Conservation (phyloP, 2,113 vertebrate species). For the Corydoras sp. region DNA sequence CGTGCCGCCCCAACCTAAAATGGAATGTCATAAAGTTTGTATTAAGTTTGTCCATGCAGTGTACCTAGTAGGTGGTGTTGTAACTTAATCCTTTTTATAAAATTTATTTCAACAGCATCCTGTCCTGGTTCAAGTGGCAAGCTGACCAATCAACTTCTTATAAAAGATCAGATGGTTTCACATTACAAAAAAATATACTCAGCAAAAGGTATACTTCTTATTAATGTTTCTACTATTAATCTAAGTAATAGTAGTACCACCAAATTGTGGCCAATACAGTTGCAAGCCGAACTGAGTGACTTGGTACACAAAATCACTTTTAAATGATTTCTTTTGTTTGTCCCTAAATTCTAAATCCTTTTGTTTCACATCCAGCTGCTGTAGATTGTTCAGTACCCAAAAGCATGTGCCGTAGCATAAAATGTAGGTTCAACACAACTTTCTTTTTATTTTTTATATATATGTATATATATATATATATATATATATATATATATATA, state of each 20-base stretch:
- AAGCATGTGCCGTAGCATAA: slow-evolving; percentile 77
- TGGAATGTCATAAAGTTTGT: too few species aligned
- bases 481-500: neutral
- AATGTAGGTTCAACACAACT: slow-evolving; percentile 72
- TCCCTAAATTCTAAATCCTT: neutral
- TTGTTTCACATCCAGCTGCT: slow-evolving; percentile 68
- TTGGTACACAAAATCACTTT: too few species aligned
- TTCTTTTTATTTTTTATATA: too few species aligned
- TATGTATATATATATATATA: too few species aligned
- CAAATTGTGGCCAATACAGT: too few species aligned
- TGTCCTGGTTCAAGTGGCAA: slow-evolving; percentile 72
- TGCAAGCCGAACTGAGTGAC: too few species aligned
- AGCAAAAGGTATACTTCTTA: slow-evolving; percentile 79
- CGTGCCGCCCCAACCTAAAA: too few species aligned
- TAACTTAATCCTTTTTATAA: neutral
- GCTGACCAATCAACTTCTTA: slow-evolving; percentile 69
- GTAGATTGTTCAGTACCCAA: slow-evolving; percentile 81
- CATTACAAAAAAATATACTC: slow-evolving; percentile 92
- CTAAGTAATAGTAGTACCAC: neutral
- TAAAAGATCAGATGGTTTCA: slow-evolving; percentile 86
- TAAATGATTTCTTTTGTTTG: too few species aligned
- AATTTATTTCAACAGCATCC: slow-evolving; percentile 56
- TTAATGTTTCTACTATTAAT: neutral
- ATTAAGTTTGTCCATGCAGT: neutral
- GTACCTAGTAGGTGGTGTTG: neutral